phyloP scores from a whole-genome alignment of 2,888 invertebrate species.

The Hydrotaea diabolus region DNA sequence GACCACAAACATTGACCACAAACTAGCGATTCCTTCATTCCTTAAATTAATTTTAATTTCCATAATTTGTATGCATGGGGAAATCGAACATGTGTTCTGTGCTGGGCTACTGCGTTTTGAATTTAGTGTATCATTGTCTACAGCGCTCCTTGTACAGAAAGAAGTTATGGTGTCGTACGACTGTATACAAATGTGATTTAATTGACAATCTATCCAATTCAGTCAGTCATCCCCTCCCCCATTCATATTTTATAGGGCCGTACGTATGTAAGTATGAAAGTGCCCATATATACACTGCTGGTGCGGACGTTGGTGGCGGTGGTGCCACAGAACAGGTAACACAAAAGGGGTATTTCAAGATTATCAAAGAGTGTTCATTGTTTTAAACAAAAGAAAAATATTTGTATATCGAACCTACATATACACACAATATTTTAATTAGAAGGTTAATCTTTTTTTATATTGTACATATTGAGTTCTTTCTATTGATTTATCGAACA shows the following conservation, averaged over 20 bases:
- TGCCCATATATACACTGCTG: too few species aligned
- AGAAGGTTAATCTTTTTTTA: conserved; percentile 24
- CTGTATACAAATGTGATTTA: conserved; percentile 42
- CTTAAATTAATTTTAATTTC: conserved; percentile 37
- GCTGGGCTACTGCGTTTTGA: conserved; percentile 18
- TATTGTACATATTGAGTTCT: background rate
- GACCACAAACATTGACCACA: background rate
- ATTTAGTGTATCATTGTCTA: conserved; percentile 39
- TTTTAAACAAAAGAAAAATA: background rate
- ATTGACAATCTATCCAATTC: conserved; percentile 37
- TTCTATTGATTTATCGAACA: conserved; percentile 22
- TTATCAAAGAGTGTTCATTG: conserved; percentile 48
- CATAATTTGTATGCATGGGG: conserved; percentile 56
- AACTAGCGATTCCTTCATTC: conserved; percentile 8
- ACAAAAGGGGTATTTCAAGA: conserved; percentile 42
- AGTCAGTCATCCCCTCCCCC: background rate
- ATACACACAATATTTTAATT: conserved; percentile 26
- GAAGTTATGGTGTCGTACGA: conserved; percentile 16
- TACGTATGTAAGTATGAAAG: too few species aligned
- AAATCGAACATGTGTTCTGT: conserved; percentile 54
- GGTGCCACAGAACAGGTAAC: background rate
- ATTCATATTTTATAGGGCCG: conserved; percentile 33
- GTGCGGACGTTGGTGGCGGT: too few species aligned
- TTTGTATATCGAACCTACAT: background rate
- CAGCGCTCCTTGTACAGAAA: conserved; percentile 4